phyloP scores from a whole-genome alignment of 2,888 invertebrate genomes.

The Cantharis rufa region DNA sequence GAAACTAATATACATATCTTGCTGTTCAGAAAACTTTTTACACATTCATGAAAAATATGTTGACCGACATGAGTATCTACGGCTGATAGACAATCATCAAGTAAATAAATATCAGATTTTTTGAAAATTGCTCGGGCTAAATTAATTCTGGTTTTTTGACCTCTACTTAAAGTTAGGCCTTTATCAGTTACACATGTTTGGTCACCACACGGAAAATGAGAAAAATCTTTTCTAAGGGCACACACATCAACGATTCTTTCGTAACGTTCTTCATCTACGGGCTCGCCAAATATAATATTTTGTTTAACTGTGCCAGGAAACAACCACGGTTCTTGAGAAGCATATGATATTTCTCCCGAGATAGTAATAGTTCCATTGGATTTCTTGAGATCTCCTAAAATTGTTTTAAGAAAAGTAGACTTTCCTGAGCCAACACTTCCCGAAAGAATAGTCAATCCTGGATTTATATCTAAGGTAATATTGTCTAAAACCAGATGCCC shows the following conservation, averaged over 20 bases:
- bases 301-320: constrained; percentile 66
- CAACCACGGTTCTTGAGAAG: constrained; percentile 65
- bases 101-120: constrained; percentile 72
- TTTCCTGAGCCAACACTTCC: constrained; percentile 69
- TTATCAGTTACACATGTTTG: constrained; percentile 76
- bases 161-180: constrained; percentile 77
- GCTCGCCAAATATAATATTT: constrained; percentile 74
- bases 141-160: constrained; percentile 78
- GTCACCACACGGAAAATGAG: constrained; percentile 72
- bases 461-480: constrained; percentile 50
- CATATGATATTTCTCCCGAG: constrained; percentile 62
- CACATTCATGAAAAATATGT: constrained; percentile 71
- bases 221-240: constrained; percentile 67
- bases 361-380: constrained; percentile 65
- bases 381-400: constrained; percentile 72
- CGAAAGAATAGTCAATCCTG: constrained; percentile 58
- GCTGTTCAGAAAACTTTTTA: constrained; percentile 59
- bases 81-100: constrained; percentile 79
- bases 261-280: constrained; percentile 60
- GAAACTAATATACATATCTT: constrained; percentile 66
- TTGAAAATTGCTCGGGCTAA: constrained; percentile 74
- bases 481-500: constrained; percentile 46
- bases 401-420: constrained; percentile 57
- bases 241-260: constrained; percentile 64
- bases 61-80: constrained; percentile 75